These are phyloP conservation scores for Gymnoscopelus microlampas DNA, from an alignment of 2,797 vertebrate genomes.

Conservation along the genomic window DNA sequence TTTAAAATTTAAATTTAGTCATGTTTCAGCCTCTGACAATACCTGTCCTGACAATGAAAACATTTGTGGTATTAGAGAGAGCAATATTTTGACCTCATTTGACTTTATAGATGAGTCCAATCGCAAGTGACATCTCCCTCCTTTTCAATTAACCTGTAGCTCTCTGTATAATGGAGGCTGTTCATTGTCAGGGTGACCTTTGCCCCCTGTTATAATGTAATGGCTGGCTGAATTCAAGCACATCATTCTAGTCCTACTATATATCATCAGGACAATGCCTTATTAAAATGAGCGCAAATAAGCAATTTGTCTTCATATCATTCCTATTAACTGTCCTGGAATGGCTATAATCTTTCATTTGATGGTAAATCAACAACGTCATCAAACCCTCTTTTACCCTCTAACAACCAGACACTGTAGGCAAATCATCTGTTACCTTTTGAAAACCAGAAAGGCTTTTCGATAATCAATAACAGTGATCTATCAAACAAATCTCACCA, in stretches of 20 bases:
- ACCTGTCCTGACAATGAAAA: conserved; percentile 5
- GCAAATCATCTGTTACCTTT: background rate
- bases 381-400: background rate
- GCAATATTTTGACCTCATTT: conserved; percentile 17
- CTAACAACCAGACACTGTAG: background rate
- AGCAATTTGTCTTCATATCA: background rate
- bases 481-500: background rate
- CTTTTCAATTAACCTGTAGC: conserved; percentile 69
- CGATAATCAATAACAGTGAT: background rate
- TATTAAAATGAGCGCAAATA: conserved; percentile 23
- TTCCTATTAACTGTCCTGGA: background rate
- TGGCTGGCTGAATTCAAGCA: conserved; percentile 47
- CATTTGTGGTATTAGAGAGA: conserved; percentile 15
- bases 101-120: conserved; percentile 23
- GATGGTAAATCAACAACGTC: background rate
- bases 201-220: conserved; percentile 66
- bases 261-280: conserved; percentile 21
- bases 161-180: conserved; percentile 46
- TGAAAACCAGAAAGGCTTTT: background rate
- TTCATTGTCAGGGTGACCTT: conserved; percentile 30
- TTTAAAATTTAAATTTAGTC: too few species aligned
- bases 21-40: background rate
- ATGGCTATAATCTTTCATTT: background rate
- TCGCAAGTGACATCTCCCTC: background rate
- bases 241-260: conserved; percentile 14